Evolutionary conservation across 2,888 invertebrate species (phyloP).

Genomic region (Melikaiella ostensackeni): DNA sequence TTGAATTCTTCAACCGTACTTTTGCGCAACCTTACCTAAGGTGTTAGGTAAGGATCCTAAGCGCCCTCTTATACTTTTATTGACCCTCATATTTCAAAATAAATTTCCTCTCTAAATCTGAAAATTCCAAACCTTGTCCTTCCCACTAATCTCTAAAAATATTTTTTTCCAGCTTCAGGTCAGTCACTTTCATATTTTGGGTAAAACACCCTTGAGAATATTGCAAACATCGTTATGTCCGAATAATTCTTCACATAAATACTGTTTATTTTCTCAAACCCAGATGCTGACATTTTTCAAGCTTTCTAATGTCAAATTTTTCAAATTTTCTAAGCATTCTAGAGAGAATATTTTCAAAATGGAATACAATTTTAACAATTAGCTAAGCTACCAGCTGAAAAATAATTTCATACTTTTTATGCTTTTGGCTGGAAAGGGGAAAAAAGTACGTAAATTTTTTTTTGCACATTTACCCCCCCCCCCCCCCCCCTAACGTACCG

Average conservation of each 20-base stretch:
- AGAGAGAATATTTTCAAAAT: too few relatives aligned
- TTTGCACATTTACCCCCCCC: too few relatives aligned
- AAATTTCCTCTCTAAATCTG: conserved; percentile 9
- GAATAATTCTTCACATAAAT: background rate
- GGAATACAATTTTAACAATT: too few relatives aligned
- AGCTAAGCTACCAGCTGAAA: too few relatives aligned
- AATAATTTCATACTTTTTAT: too few relatives aligned
- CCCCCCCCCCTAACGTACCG: too few relatives aligned
- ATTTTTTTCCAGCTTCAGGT: background rate
- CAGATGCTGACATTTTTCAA: background rate
- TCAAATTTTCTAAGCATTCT: background rate
- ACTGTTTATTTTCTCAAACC: background rate
- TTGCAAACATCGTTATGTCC: background rate
- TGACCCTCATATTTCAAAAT: conserved; percentile 4
- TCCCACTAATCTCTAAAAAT: background rate
- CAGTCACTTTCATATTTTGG: background rate
- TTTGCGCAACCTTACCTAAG: conserved; percentile 3
- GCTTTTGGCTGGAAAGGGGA: too few relatives aligned
- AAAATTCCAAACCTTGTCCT: background rate
- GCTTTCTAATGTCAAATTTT: background rate
- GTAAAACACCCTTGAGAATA: background rate
- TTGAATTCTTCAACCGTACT: conserved; percentile 7
- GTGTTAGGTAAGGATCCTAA: background rate
- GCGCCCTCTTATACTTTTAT: conserved; percentile 1
- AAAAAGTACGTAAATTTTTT: too few relatives aligned